These are phyloP conservation scores for Amorpha juglandis DNA, from an alignment of 2,888 invertebrate genomes.

Conservation along the genomic window DNA sequence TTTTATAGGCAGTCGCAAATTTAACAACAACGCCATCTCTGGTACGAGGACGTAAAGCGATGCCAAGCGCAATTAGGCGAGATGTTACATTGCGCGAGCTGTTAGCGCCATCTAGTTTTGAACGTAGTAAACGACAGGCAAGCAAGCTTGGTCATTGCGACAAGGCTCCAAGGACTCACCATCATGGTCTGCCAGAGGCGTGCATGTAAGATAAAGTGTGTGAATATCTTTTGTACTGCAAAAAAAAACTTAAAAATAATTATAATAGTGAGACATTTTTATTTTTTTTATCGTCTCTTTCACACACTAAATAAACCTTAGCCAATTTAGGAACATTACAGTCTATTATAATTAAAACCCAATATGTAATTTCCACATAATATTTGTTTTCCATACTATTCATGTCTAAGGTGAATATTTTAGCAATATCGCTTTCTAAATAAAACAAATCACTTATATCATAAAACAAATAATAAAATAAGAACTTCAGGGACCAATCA, in stretches of 20 bases:
- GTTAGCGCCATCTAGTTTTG: slow-evolving; percentile 66
- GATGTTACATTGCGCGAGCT: slow-evolving; percentile 21
- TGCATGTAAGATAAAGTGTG: slow-evolving; percentile 78
- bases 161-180: slow-evolving; percentile 73
- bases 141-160: slow-evolving; percentile 48
- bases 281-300: slow-evolving; percentile 29
- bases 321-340: no score
- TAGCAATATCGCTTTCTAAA: no score
- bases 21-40: slow-evolving; percentile 55
- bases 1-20: slow-evolving; percentile 13
- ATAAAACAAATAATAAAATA: no score
- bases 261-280: slow-evolving; percentile 30
- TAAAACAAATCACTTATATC: no score
- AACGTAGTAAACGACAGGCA: slow-evolving; percentile 59
- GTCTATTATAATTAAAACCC: no score
- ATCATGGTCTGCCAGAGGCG: slow-evolving; percentile 76
- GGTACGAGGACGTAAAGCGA: slow-evolving; percentile 34
- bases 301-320: slow-evolving; percentile 1
- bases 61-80: slow-evolving; percentile 41
- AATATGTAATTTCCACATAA: no score
- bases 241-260: slow-evolving; percentile 29
- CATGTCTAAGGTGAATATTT: no score
- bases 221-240: slow-evolving; percentile 47
- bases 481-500: no score
- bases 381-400: no score